These are phyloP conservation scores for Cochlearius cochlearius DNA, from an alignment of 2,113 vertebrate genomes.

Conservation along the genomic window DNA sequence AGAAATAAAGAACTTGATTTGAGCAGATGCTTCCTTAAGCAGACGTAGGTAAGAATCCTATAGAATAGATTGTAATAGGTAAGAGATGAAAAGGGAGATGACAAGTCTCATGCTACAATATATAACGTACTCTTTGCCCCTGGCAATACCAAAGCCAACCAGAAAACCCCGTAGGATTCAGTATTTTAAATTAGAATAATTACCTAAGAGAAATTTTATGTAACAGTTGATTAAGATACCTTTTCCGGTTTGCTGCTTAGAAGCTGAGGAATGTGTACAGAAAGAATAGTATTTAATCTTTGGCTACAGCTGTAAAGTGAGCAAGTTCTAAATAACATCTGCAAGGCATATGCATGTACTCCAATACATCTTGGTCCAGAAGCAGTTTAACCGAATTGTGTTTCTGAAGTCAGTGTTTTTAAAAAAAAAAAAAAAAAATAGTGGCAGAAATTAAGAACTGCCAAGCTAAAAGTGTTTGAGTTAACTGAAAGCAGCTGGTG, in stretches of 20 bases:
- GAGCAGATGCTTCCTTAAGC: not conserved
- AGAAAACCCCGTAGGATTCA: not conserved
- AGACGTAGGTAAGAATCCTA: not conserved
- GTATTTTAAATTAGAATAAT: not conserved
- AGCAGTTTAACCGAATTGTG: not conserved
- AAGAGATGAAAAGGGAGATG: not conserved
- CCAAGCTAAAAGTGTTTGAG: not conserved
- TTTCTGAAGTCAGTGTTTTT: not conserved
- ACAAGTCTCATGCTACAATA: fast-evolving
- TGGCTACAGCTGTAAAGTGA: not conserved
- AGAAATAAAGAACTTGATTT: not conserved
- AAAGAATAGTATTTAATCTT: not conserved
- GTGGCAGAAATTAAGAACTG: not conserved
- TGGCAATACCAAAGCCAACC: not conserved
- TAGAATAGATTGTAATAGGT: not conserved
- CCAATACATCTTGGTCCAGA: not conserved
- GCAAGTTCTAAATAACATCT: not conserved
- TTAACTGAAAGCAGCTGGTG: not conserved
- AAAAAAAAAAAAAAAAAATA: not conserved
- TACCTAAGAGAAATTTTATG: not conserved
- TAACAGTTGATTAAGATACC: not conserved
- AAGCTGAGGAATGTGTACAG: not conserved
- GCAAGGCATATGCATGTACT: fast-evolving
- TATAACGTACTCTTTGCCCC: not conserved
- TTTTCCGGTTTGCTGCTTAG: not conserved